phyloP scores from a whole-genome alignment of 1,140 invertebrate species.

The Notospermus geniculatus region DNA sequence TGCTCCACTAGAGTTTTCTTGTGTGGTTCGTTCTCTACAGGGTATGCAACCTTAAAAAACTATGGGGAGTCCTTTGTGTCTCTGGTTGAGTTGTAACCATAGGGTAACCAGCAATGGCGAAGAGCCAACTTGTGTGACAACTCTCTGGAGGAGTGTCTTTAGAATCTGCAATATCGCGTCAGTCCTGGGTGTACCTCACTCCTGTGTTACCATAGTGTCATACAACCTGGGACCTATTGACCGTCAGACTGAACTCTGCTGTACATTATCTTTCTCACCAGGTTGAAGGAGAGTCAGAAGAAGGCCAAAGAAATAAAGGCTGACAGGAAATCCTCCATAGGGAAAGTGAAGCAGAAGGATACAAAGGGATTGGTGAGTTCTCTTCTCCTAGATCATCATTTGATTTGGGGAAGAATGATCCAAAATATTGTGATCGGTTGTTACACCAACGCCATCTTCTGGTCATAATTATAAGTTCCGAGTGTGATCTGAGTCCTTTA shows the following conservation, averaged over 20 bases:
- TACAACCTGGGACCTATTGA: too few relatives aligned
- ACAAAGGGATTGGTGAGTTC: constrained; percentile 42
- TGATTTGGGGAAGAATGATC: too few relatives aligned
- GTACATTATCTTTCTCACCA: constrained; percentile 28
- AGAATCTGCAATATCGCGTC: not conserved
- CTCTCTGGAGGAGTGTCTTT: not conserved
- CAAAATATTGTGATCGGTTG: not conserved
- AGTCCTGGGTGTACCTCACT: not conserved
- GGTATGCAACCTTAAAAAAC: too few relatives aligned
- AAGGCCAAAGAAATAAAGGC: constrained; percentile 42
- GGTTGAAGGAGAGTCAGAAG: constrained; percentile 39
- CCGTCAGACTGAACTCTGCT: too few relatives aligned
- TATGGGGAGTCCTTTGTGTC: too few relatives aligned
- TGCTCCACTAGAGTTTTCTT: not conserved
- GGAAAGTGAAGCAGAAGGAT: constrained; percentile 34
- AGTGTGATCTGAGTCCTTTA: constrained; percentile 8
- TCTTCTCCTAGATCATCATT: not conserved
- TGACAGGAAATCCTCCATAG: constrained; percentile 30
- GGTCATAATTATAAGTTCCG: not conserved
- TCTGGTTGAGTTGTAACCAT: not conserved
- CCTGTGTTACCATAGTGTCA: not conserved
- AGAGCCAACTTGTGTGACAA: too few relatives aligned
- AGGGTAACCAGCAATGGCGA: not conserved
- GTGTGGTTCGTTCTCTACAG: not conserved
- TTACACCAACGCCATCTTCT: not conserved